Conservation (phyloP, 2,888 invertebrate species). For the Augochlorella aurata region DNA sequence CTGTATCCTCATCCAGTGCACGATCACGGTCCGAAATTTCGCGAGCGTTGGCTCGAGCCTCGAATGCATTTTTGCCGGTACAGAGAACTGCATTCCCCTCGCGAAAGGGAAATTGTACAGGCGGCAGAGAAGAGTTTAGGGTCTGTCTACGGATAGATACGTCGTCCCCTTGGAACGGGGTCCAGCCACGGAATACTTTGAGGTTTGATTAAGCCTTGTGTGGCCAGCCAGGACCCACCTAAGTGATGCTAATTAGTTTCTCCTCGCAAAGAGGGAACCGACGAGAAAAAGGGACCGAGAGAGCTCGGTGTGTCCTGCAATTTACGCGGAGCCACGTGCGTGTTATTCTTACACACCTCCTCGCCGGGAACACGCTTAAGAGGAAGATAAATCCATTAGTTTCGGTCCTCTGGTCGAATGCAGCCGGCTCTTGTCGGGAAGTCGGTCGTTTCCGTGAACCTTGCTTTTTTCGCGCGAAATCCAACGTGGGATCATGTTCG, state of each 20-base stretch:
- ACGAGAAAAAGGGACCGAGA: conserved; percentile 15
- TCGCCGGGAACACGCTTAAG: conserved; percentile 34
- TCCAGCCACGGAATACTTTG: conserved; percentile 61
- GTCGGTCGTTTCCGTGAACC: background rate
- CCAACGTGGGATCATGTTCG: background rate
- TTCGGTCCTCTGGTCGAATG: background rate
- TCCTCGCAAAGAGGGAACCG: conserved; percentile 16
- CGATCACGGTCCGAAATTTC: conserved; percentile 2
- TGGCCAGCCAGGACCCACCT: conserved; percentile 34
- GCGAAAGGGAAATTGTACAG: conserved; percentile 37
- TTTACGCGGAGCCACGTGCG: conserved; percentile 47
- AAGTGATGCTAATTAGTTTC: conserved; percentile 69
- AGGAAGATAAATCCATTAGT: conserved; percentile 33
- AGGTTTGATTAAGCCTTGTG: conserved; percentile 69
- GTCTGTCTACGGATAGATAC: conserved; percentile 19
- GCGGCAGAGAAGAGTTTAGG: conserved; percentile 26
- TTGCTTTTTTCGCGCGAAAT: background rate
- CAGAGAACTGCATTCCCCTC: conserved; percentile 28
- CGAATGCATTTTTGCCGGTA: conserved; percentile 34
- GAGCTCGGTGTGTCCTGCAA: conserved; percentile 52
- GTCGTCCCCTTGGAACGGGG: conserved; percentile 35
- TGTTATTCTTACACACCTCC: conserved; percentile 24
- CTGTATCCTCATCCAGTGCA: background rate
- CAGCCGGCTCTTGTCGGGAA: background rate
- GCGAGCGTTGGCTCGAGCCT: background rate